Percentiles rank a stretch among this genome's conserved stretches.
Evolutionary conservation across 2,797 vertebrate genomes (phyloP).

Genomic region (Helicolenus hilgendorfi): DNA sequence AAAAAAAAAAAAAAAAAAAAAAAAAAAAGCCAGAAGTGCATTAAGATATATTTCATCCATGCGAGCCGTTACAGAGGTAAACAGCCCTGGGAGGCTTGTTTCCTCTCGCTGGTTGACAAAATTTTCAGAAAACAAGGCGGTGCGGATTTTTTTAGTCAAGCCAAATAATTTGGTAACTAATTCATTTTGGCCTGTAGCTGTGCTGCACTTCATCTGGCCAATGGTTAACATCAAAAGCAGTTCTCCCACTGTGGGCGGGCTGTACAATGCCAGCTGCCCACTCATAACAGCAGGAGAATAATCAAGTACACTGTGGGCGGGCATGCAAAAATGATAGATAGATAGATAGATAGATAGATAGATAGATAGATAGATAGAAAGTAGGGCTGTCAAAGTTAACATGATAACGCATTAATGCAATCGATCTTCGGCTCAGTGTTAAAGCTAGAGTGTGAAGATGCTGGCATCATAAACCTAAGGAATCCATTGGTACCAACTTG

Average conservation of each 20-base stretch:
- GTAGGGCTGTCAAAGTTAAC: background rate
- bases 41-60: constrained; percentile 3
- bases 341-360: background rate
- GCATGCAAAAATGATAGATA: background rate
- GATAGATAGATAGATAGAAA: background rate
- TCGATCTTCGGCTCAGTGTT: too few species aligned
- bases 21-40: background rate
- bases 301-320: background rate
- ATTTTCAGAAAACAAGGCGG: background rate
- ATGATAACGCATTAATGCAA: too few species aligned
- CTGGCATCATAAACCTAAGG: too few species aligned
- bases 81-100: constrained; percentile 25
- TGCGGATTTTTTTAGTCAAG: background rate
- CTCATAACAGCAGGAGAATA: constrained; percentile 8
- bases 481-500: too few species aligned
- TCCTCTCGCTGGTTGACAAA: background rate
- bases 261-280: constrained; percentile 18
- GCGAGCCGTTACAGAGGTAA: background rate
- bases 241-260: constrained; percentile 6
- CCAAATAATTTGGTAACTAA: constrained; percentile 34
- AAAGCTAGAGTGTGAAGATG: too few species aligned
- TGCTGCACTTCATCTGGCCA: constrained; percentile 14
- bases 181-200: constrained; percentile 23
- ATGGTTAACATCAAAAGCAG: constrained; percentile 15
- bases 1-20: too few species aligned